Conservation (phyloP, 1,140 invertebrate species). For the Antheraea mylitta region DNA sequence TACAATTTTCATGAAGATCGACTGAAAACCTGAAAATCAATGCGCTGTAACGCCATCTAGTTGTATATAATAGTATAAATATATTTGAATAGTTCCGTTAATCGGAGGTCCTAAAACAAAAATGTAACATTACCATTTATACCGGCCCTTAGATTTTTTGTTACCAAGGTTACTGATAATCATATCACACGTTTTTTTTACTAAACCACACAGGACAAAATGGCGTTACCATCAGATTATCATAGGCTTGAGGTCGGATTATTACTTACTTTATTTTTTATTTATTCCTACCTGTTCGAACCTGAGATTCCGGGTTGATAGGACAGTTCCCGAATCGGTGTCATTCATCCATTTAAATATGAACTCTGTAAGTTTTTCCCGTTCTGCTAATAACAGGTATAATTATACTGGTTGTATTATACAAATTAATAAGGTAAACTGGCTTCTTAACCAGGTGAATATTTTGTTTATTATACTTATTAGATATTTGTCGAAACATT, state of each 20-base stretch:
- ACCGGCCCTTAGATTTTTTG: constrained; percentile 49
- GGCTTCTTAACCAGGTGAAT: constrained; percentile 75
- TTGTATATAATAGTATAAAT: too few species aligned
- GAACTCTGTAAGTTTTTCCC: constrained; percentile 25
- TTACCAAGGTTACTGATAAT: constrained; percentile 62
- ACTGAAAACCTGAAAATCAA: too few species aligned
- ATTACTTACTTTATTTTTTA: constrained; percentile 75
- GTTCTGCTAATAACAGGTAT: constrained; percentile 21
- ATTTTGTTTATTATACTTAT: constrained; percentile 74
- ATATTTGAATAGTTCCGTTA: too few species aligned
- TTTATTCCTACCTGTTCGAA: constrained; percentile 67
- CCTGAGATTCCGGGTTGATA: constrained; percentile 57
- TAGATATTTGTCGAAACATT: constrained; percentile 74
- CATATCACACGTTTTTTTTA: constrained; percentile 74
- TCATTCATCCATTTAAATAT: constrained; percentile 40
- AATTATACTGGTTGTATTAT: constrained; percentile 35
- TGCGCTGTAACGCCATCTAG: too few species aligned
- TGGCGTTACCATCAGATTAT: constrained; percentile 76
- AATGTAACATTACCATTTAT: constrained; percentile 35
- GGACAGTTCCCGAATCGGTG: constrained; percentile 48
- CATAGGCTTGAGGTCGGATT: constrained; percentile 70
- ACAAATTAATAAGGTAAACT: constrained; percentile 71
- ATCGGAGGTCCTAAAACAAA: too few species aligned
- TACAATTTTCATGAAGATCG: too few species aligned
- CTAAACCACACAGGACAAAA: constrained; percentile 76